These are phyloP conservation scores for Sylvilagus bachmani DNA, from an alignment of 2,113 vertebrate genomes.

Conservation along the genomic window DNA sequence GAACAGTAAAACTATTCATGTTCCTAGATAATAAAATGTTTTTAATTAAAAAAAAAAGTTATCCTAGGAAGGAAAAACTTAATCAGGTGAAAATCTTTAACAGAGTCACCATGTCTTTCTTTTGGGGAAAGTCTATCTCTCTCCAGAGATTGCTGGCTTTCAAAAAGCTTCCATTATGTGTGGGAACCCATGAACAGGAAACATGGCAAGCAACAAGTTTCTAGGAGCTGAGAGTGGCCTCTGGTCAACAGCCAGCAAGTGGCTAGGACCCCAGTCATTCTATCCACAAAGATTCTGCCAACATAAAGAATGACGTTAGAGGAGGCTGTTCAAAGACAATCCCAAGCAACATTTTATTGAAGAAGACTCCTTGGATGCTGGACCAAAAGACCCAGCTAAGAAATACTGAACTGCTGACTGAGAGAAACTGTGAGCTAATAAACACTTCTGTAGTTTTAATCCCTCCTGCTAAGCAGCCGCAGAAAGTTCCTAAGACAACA, in stretches of 20 bases:
- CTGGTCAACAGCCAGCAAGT: neutral
- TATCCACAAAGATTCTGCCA: neutral
- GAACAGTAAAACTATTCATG: neutral
- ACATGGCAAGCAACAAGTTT: neutral
- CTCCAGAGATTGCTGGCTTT: neutral
- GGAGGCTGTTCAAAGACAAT: neutral
- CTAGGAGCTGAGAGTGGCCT: no score
- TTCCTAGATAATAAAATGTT: neutral
- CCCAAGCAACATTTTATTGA: fast-evolving
- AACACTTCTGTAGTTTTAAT: neutral
- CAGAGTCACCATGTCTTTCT: neutral
- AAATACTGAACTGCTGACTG: neutral
- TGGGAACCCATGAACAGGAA: no score
- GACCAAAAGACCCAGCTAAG: neutral
- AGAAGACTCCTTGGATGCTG: neutral
- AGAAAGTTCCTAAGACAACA: neutral
- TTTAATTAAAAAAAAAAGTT: neutral
- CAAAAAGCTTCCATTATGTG: neutral
- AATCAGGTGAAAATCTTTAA: neutral
- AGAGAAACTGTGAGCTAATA: neutral
- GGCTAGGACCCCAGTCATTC: no score
- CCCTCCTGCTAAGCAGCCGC: neutral
- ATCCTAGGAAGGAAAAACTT: neutral
- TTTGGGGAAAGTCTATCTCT: neutral
- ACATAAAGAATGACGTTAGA: neutral